Base-by-base conservation (phyloP, 2,113 vertebrate genomes). In the Abramis brama region DNA sequence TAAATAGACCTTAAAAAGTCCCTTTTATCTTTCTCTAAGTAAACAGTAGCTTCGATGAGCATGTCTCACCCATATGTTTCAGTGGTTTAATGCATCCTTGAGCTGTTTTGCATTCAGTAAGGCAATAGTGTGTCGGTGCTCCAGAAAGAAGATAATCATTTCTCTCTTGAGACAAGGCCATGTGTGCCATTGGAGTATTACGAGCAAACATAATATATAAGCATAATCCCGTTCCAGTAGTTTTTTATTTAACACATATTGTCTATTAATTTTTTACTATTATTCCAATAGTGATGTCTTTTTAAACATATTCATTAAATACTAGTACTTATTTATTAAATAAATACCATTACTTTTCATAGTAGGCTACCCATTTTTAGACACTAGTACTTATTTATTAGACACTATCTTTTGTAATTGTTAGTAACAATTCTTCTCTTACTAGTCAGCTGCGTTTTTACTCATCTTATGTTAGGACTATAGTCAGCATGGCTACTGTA, bases 71-170 rank as follows among this genome's bases (percentile, higher is more conserved):
- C 13, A 43, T 62, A 15, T 27, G 2, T 66, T 47, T 47, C 39
- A 47, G n/a, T 66, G 60, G 25, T 66, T 66, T 6, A 47, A 47
- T 43, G 55, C n/a, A 66, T 80, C 59, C 78, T 81, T 81, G 78
- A 62, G 33, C 19, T 79, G 25, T 23, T 59, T 43, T 60, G 9
- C 9, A 80, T 80, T 25, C 59, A 64, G 36, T 6, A 81, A 66
- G 57, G 39, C 39, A 64, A 11, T 47, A 60, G 13, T 25, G 5
- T 25, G 30, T 25, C 39, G 27, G 47, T 19, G n/a, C 8, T 77
- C 4, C 4, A 77, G 17, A 77, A 77, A 77, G 71, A 75, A 50
- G 23, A 57, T 33, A 78, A 60, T n/a, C 6, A 79, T 79, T 39
- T 79, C 33, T 60, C 79, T 66, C 55, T 62, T 8, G 57, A 60